Evolutionary conservation across 2,797 vertebrate species (phyloP).

Genomic region (Sarcophilus harrisii): DNA sequence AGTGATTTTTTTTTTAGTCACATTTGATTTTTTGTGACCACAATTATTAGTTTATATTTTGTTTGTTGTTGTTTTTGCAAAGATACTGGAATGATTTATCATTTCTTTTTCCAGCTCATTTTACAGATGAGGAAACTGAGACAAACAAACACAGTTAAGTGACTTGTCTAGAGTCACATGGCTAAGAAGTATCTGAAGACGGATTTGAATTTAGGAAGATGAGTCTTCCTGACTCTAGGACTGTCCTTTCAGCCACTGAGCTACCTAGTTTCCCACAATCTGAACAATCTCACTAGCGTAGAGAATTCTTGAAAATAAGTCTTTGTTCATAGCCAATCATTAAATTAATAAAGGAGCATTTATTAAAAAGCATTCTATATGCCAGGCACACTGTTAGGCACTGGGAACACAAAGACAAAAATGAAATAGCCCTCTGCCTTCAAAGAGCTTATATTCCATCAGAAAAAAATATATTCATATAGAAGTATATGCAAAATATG

Average conservation of each 20-base stretch:
- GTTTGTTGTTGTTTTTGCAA: background rate
- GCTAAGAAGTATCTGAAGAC: background rate
- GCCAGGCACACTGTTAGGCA: background rate
- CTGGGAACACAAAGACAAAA: background rate
- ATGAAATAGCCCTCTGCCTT: background rate
- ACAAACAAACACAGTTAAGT: background rate
- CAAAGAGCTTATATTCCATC: background rate
- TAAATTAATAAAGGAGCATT: background rate
- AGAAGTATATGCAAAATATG: background rate
- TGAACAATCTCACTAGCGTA: background rate
- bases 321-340: background rate
- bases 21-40: background rate
- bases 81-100: background rate
- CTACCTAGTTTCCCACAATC: background rate
- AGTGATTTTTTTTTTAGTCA: background rate
- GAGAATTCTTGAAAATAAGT: background rate
- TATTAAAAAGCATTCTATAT: background rate
- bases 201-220: background rate
- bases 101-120: background rate
- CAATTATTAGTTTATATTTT: background rate
- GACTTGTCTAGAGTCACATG: background rate
- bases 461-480: background rate
- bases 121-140: background rate
- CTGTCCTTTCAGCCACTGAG: background rate
- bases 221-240: background rate